Conservation (phyloP, 2,888 invertebrate species). For the Eilema caniola region DNA sequence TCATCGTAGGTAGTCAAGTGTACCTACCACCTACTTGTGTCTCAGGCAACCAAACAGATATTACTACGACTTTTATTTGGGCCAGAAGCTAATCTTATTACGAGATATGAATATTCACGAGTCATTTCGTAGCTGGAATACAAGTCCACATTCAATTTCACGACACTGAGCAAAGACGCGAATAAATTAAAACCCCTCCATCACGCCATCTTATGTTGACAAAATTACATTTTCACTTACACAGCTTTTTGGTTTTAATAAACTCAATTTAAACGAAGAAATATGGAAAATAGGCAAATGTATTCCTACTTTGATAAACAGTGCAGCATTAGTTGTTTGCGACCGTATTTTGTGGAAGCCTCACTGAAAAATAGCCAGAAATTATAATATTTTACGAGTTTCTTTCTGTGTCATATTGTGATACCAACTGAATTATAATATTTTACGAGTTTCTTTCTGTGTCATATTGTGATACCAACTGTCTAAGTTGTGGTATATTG, state of each 20-base stretch:
- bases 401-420: not conserved
- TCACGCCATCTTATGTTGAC: slow-evolving; percentile 56
- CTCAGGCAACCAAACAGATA: not conserved
- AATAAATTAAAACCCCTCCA: slow-evolving; percentile 63
- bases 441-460: not conserved
- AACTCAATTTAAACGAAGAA: not conserved
- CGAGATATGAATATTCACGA: slow-evolving; percentile 52
- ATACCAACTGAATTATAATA: no score
- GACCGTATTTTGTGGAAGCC: not conserved
- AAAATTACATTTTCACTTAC: slow-evolving; percentile 44
- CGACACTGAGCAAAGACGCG: slow-evolving; percentile 34
- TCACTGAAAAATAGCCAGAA: not conserved
- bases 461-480: not conserved
- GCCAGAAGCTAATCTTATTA: slow-evolving; percentile 26
- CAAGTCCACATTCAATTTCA: slow-evolving; percentile 55
- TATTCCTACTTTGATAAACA: not conserved
- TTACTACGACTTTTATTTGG: slow-evolving; percentile 30
- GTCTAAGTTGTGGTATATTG: not conserved
- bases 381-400: not conserved
- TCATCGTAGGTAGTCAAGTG: no score
- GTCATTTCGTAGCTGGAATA: slow-evolving; percentile 47
- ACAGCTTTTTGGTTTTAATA: slow-evolving; percentile 35
- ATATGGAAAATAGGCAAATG: not conserved
- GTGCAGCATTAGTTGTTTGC: not conserved
- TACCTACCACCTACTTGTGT: not conserved